Evolutionary conservation across 2,888 invertebrate species (phyloP), one percentile per base, ranked within the genome.

Genomic region (Drosophila mulleri): DNA sequence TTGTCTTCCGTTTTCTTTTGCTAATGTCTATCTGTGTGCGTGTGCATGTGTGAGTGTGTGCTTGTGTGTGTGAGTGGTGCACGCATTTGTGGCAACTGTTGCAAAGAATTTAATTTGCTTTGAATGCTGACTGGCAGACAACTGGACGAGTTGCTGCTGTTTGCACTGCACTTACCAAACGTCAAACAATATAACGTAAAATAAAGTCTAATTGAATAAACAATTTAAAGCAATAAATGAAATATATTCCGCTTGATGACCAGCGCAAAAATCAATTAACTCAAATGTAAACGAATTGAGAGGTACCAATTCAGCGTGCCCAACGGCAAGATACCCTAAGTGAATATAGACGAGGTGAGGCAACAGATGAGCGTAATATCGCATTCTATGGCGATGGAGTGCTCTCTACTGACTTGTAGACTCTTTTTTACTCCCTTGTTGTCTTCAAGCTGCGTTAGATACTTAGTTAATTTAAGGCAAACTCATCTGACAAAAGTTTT

Each of bases 31-130:
- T 56, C 23, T 69, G 39, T 54, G 45, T 69, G 48, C 59, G 26
- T 60, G 52, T 42, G 23, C 56, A n/a, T n/a, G n/a, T n/a, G n/a
- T n/a, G n/a, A n/a, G n/a, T n/a, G n/a, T n/a, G n/a, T n/a, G 35
- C 72, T 32, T 57, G 29, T 71, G 37, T 68, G 66, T 66, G 44
- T 65, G 48, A 67, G 42, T 62, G 48, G 52, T 66, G 37, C 59
- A 50, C 12, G 54, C n/a, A 26, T 67, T 8, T 68, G 67, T 59
- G 68, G 48, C 18, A 74, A 81, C 68, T 68, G 67, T 63, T 64
- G 72, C 64, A 67, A 75, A 64, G 77, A 81, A 84, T 88, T 83
- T 88, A 88, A 84, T 87, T 85, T 83, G 78, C 75, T 82, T 85
- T 83, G 64, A 75, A 79, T 80, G 69, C 65, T 70, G 60, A 59